Evolutionary conservation across 2,888 invertebrate genomes (phyloP).

Genomic region (Achlya flavicornis): DNA sequence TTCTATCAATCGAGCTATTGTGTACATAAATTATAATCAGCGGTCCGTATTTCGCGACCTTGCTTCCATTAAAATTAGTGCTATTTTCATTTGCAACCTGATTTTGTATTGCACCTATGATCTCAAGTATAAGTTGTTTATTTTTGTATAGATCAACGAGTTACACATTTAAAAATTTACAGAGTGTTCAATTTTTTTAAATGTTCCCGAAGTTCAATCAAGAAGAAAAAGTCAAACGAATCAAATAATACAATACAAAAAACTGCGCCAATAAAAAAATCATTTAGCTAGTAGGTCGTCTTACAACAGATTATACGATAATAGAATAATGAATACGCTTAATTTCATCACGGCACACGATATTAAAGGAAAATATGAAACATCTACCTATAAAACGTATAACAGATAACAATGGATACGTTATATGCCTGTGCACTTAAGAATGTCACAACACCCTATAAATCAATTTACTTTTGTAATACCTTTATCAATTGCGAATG

Average conservation of each 20-base stretch:
- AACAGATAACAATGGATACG: slow-evolving; percentile 1
- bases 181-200: too few species aligned
- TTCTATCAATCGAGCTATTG: slow-evolving; percentile 32
- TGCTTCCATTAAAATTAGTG: slow-evolving; percentile 39
- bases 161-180: too few species aligned
- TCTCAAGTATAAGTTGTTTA: neutral
- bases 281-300: too few species aligned
- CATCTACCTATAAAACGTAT: neutral
- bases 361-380: too few species aligned
- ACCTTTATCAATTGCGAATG: slow-evolving; percentile 34
- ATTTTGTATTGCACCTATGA: neutral
- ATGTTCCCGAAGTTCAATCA: too few species aligned
- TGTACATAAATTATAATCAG: slow-evolving; percentile 31
- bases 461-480: slow-evolving; percentile 19
- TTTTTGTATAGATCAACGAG: neutral
- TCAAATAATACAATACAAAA: neutral
- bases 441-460: slow-evolving; percentile 10
- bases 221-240: neutral
- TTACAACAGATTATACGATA: too few species aligned
- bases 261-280: neutral
- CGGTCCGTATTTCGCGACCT: slow-evolving; percentile 47
- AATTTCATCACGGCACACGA: too few species aligned
- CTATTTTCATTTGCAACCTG: slow-evolving; percentile 19
- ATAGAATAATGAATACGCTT: too few species aligned
- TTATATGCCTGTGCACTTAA: slow-evolving; percentile 15